Evolutionary conservation across 1,140 invertebrate species (phyloP).

Genomic region (Drosophila tristis): DNA sequence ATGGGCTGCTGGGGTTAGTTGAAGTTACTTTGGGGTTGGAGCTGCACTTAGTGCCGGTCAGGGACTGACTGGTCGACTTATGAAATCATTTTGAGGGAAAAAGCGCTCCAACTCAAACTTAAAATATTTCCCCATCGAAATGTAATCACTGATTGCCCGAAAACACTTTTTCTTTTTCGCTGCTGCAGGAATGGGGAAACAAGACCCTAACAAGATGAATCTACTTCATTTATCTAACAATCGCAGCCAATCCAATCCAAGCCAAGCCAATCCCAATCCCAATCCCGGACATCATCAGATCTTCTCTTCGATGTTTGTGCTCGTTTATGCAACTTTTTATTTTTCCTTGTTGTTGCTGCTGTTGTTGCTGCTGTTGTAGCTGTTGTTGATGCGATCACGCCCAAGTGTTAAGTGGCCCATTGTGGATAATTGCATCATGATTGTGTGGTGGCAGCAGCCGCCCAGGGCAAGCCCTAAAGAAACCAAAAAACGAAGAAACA

Average conservation of each 20-base stretch:
- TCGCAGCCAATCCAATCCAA: conserved; percentile 9
- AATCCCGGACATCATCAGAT: conserved; percentile 37
- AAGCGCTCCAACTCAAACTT: too few relatives aligned
- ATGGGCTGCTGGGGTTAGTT: not conserved
- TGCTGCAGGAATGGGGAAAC: too few relatives aligned
- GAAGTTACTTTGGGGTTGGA: not conserved
- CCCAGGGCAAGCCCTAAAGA: conserved; percentile 10
- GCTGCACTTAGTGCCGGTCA: not conserved
- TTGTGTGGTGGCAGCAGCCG: not conserved
- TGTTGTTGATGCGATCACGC: conserved; percentile 25
- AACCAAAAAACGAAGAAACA: not conserved
- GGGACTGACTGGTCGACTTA: too few relatives aligned
- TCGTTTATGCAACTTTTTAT: conserved; percentile 42
- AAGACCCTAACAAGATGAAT: conserved; percentile 13
- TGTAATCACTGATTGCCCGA: too few relatives aligned
- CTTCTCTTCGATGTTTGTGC: not conserved
- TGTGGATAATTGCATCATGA: conserved; percentile 58
- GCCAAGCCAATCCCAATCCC: too few relatives aligned
- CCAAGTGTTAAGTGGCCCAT: conserved; percentile 59
- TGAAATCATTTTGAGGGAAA: too few relatives aligned
- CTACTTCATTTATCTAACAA: conserved; percentile 31
- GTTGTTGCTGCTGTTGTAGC: not conserved
- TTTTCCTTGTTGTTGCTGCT: not conserved
- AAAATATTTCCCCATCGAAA: too few relatives aligned
- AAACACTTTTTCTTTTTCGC: too few relatives aligned